Percentiles rank a stretch among this genome's conserved stretches.
phyloP scores from a whole-genome alignment of 35 echinoderm and acorn worm genomes.

The Ophiothrix spiculata region DNA sequence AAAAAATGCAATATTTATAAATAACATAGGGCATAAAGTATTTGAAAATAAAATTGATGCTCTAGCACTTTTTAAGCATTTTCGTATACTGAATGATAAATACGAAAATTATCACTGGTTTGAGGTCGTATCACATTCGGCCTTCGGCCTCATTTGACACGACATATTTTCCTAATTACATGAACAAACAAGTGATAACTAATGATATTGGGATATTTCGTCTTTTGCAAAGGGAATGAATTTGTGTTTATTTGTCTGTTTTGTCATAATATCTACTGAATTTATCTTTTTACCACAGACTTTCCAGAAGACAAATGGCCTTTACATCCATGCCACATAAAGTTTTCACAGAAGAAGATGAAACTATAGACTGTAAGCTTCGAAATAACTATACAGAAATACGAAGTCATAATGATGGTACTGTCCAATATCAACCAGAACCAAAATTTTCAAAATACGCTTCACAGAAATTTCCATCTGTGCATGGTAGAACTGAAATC shows the following conservation, averaged over 20 bases:
- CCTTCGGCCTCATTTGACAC: too few species aligned
- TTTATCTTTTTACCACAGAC: constrained; percentile 37
- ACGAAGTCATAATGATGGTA: constrained; percentile 24
- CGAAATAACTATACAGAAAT: constrained; percentile 14
- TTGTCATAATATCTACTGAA: background rate
- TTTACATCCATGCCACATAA: constrained; percentile 88
- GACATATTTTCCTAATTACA: too few species aligned
- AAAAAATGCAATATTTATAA: too few species aligned
- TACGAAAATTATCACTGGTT: too few species aligned
- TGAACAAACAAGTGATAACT: background rate
- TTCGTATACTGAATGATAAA: too few species aligned
- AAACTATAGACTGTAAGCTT: constrained; percentile 51
- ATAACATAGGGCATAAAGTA: too few species aligned
- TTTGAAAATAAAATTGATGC: too few species aligned
- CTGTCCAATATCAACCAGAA: constrained; percentile 28
- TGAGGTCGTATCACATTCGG: too few species aligned
- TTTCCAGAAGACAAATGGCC: constrained; percentile 83
- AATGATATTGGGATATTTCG: background rate
- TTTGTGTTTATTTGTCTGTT: background rate
- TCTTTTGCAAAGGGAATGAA: background rate
- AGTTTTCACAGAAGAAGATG: constrained; percentile 91
- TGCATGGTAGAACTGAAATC: background rate
- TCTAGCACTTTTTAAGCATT: too few species aligned
- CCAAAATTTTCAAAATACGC: constrained; percentile 1
- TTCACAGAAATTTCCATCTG: background rate